Evolutionary conservation across 2,797 vertebrate genomes (phyloP).

Genomic region (Acipenser oxyrinchus): DNA sequence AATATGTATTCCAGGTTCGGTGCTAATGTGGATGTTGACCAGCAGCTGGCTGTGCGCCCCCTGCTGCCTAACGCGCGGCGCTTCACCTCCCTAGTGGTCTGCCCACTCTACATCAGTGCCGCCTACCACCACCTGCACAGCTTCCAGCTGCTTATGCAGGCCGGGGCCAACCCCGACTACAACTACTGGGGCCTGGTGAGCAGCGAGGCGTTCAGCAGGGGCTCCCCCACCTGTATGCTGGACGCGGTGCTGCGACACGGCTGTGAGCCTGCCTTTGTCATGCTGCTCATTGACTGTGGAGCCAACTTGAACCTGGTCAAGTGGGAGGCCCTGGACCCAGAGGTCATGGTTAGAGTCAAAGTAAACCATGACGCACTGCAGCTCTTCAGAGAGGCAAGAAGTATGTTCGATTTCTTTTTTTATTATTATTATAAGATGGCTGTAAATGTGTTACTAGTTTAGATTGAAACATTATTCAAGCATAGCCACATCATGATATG

Average conservation of each 20-base stretch:
- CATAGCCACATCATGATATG: no score
- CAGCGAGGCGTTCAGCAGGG: constrained; percentile 63
- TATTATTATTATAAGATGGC: no score
- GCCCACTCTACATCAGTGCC: constrained; percentile 86
- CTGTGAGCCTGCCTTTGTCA: constrained; percentile 74
- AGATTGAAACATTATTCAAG: no score
- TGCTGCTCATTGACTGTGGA: constrained; percentile 80
- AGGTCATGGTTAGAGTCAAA: constrained; percentile 61
- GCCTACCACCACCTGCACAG: constrained; percentile 86
- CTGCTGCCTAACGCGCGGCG: constrained; percentile 58
- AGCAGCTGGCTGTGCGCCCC: constrained; percentile 59
- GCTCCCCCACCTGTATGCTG: constrained; percentile 78
- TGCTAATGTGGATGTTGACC: constrained; percentile 83
- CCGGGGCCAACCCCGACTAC: constrained; percentile 84
- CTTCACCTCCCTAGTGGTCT: constrained; percentile 82
- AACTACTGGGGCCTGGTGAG: constrained; percentile 80
- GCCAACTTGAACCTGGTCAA: constrained; percentile 73
- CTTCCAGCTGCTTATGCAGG: constrained; percentile 78
- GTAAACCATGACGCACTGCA: constrained; percentile 73
- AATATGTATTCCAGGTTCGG: constrained; percentile 57
- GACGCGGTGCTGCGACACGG: constrained; percentile 83
- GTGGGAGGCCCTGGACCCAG: constrained; percentile 59
- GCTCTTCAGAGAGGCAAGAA: constrained; percentile 70
- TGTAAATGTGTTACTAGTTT: no score
- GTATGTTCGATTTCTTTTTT: constrained; percentile 50